Evolutionary conservation across 2,113 vertebrate genomes (phyloP).

Genomic region (Clarias batrachus): DNA sequence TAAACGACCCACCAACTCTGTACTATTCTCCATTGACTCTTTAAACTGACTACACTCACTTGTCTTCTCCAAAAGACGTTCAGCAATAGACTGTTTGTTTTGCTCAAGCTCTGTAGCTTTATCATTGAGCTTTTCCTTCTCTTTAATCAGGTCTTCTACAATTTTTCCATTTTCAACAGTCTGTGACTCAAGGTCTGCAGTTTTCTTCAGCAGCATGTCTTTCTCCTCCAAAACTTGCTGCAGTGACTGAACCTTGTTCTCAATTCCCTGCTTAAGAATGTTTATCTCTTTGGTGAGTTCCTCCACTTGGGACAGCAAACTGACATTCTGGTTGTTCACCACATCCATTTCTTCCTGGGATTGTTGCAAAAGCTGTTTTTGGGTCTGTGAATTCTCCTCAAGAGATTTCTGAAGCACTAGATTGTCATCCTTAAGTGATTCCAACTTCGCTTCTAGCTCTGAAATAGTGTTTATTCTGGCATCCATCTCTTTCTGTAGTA

Average conservation of each 20-base stretch:
- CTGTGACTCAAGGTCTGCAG: constrained; percentile 61
- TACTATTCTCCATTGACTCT: constrained; percentile 64
- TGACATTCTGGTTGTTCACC: constrained; percentile 46
- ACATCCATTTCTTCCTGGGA: constrained; percentile 57
- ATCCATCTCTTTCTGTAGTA: constrained; percentile 68
- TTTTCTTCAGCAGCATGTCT: constrained; percentile 63
- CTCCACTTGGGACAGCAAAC: constrained; percentile 65
- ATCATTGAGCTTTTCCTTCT: constrained; percentile 69
- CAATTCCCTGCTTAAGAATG: constrained; percentile 65
- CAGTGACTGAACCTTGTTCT: constrained; percentile 57
- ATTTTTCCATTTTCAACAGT: constrained; percentile 60
- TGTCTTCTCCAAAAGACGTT: constrained; percentile 72
- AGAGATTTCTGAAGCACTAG: constrained; percentile 67
- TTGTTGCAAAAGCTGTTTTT: constrained; percentile 61
- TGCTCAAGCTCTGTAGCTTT: constrained; percentile 66
- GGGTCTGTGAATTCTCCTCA: constrained; percentile 59
- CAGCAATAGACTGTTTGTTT: constrained; percentile 63
- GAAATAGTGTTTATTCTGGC: constrained; percentile 67
- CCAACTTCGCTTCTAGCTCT: constrained; percentile 63
- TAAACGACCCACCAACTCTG: constrained; percentile 61
- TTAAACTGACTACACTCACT: constrained; percentile 68
- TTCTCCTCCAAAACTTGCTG: constrained; percentile 60
- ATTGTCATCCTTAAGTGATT: constrained; percentile 61
- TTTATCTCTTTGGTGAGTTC: constrained; percentile 68
- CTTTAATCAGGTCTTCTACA: constrained; percentile 62